Base-by-base conservation (phyloP, 2,113 vertebrate genomes). In the Oxygymnocypris stewartii region DNA sequence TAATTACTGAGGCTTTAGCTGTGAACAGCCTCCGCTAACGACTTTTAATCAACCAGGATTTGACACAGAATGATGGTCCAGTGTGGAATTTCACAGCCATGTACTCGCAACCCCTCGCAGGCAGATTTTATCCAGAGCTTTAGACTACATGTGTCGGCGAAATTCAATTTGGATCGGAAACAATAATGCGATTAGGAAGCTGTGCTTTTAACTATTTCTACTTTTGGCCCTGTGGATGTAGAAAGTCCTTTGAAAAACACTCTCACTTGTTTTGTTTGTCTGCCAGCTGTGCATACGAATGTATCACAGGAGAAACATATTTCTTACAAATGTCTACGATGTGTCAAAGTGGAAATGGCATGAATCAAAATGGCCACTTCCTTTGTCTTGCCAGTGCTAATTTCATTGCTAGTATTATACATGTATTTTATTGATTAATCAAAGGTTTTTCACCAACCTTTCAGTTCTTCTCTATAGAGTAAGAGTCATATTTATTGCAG, bases 1-100 rank as follows among this genome's bases (percentile, higher is more conserved):
- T 96, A 95, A 96, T 96, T 96, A 95, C 92, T 94, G 94, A 91
- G 93, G 95, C 89, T 93, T 87, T 91, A 93, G 92, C 94, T 89
- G 84, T 83, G 92, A 84, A 86, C 92, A 91, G 90, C 91, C 93
- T 94, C 91, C 88, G 93, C 91, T 93, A 94, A 76, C 94, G 82
- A 87, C 93, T 92, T 94, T 95, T 96, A 94, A 96, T 96, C 95
- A 95, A 89, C 86, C 28, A 81, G 92, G 92, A 74, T 93, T 86
- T 54, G 4, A 88, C 89, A 91, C 84, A 89, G 92, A 85, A 91
- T n/a, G 31, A 88, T 92, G 93, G 92, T 91, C 92, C 95, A 92
- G 94, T 92, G 92, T 90, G 93, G 94, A 75, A 90, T 93, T 92
- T 85, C 54, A 86, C 89, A 92, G 92, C 65, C 71, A 47, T 87